Evolutionary conservation across 37 sponge, comb jelly and placozoan genomes (phyloP), one percentile per base, ranked within the genome.

Genomic region (Aphrocallistes beatrix): DNA sequence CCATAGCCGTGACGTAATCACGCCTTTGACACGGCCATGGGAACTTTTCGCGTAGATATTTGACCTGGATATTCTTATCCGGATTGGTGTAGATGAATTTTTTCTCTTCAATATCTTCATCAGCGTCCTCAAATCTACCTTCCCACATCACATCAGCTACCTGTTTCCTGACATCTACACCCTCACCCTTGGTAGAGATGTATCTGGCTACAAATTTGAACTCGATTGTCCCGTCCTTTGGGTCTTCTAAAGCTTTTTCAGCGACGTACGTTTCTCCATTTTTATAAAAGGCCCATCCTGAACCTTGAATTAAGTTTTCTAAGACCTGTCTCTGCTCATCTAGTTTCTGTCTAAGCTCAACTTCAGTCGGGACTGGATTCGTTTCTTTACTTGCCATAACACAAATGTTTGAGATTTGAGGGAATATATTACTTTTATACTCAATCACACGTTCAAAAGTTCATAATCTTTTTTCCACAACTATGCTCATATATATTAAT

Each of bases 11-110:
- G 75, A 60, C 34, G 75, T 60, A 60, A 19, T 60, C 75, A 30
- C 75, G 75, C 34, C n/a, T 60, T 60, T 60, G 28, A 13, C 75
- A 60, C 8, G 75, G 75, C 75, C 75, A 60, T 19, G 75, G 75
- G 34, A 60, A 60, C 75, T 60, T 60, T 60, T 60, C 75, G 75
- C 75, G 75, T 60, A 60, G 75, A 60, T 60, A 60, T 28, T 60
- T 60, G n/a, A 60, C 75, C 34, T 13, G 8, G 8, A 60, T 19
- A 13, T 19, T 60, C n/a, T 60, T 13, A 28, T 60, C 75, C 34
- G 10, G 1, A 13, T 13, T 60, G 6, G 75, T 60, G 75, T 60
- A 60, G n/a, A 60, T 6, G n/a, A 60, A 32, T 19, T 3, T 60
- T 30, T 60, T 60, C 25, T 60, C 75, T 60, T 60, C 75, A 19